Conservation (phyloP, 2,797 vertebrate species). For the Acropternis orthonyx region DNA sequence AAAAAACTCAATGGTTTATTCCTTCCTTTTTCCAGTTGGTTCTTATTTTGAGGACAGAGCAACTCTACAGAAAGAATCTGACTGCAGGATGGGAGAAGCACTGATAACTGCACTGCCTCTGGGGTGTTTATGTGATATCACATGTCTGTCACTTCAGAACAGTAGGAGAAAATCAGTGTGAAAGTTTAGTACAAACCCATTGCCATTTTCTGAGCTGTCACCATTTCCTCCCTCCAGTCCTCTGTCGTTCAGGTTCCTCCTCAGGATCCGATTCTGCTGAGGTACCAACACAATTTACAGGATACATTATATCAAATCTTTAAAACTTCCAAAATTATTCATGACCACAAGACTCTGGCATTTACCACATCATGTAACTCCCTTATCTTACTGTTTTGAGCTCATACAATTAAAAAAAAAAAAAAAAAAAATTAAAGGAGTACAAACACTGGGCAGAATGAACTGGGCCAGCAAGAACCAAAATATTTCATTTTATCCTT, state of each 20-base stretch:
- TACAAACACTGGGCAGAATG: not conserved
- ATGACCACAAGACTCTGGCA: not conserved
- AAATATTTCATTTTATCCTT: not conserved
- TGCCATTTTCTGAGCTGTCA: constrained; percentile 17
- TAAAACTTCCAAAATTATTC: not conserved
- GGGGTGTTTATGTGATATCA: not conserved
- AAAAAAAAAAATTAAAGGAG: not conserved
- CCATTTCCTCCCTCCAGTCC: not conserved
- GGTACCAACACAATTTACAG: not conserved
- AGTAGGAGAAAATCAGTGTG: not conserved
- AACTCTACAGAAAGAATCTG: not conserved
- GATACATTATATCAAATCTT: not conserved
- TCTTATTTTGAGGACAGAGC: not conserved
- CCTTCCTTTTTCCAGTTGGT: not conserved
- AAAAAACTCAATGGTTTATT: not conserved
- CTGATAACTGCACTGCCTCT: not conserved
- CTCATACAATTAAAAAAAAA: not conserved
- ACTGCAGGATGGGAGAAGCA: not conserved
- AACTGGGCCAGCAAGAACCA: not conserved
- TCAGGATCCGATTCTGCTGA: not conserved
- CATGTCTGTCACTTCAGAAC: constrained; percentile 1
- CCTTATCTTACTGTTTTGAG: not conserved
- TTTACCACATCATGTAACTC: not conserved
- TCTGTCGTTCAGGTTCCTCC: constrained; percentile 1
- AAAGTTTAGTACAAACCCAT: not conserved